phyloP scores from a whole-genome alignment of 2,113 vertebrate species.

The Pterophyllum scalare region DNA sequence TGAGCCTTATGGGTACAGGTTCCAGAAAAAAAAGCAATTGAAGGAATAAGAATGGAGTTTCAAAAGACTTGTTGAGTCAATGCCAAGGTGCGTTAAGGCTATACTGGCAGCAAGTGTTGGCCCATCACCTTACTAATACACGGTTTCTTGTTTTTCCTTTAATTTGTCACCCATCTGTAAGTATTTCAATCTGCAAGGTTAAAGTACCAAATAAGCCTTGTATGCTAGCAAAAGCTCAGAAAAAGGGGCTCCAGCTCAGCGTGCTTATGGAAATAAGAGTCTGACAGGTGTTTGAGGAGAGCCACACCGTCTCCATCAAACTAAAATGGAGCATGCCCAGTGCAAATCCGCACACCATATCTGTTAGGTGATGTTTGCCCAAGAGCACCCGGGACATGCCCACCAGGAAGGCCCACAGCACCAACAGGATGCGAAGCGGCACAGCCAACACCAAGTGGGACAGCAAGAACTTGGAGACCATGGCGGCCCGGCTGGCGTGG shows the following conservation, averaged over 20 bases:
- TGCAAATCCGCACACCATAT: conserved; percentile 90
- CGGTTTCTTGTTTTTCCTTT: not conserved
- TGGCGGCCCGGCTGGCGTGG: conserved; percentile 91
- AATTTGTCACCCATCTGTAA: not conserved
- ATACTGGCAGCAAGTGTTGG: not conserved
- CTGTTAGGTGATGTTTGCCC: conserved; percentile 92
- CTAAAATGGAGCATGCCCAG: conserved; percentile 93
- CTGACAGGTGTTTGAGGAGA: conserved; percentile 93
- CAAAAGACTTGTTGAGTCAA: not conserved
- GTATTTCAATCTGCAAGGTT: not conserved
- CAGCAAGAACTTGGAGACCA: conserved; percentile 97
- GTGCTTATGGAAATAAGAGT: conserved; percentile 92
- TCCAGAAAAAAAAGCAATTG: too few species aligned
- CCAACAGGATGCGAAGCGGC: conserved; percentile 90
- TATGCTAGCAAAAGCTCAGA: conserved; percentile 56
- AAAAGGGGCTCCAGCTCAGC: conserved; percentile 81
- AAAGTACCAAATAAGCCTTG: conserved; percentile 33
- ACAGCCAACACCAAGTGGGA: conserved; percentile 95
- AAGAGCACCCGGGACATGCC: conserved; percentile 92
- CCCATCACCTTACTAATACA: too few species aligned
- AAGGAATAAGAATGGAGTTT: too few species aligned
- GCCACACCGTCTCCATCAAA: conserved; percentile 95
- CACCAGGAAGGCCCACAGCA: conserved; percentile 93
- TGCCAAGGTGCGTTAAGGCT: not conserved
- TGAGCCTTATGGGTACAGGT: too few species aligned